Conservation (phyloP, 2,113 vertebrate species). For the Dipodomys ordii region DNA sequence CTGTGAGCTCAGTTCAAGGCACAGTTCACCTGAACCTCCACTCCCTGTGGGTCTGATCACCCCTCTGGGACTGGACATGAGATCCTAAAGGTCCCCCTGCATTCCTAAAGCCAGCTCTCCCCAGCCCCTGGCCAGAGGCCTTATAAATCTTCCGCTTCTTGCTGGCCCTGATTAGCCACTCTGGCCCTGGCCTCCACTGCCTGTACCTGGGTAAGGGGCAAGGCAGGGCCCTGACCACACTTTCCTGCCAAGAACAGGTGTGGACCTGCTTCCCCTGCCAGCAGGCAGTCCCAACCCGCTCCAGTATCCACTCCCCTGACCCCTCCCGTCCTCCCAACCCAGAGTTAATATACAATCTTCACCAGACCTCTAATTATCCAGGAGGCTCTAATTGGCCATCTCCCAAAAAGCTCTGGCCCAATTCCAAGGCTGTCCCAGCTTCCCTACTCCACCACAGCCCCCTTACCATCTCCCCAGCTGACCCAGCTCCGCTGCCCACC, state of each 20-base stretch:
- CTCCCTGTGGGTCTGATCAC: background rate
- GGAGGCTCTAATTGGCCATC: background rate
- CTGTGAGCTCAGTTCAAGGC: background rate
- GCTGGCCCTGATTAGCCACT: background rate
- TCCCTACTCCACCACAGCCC: background rate
- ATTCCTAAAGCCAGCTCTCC: background rate
- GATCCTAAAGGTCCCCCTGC: background rate
- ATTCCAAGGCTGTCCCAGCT: background rate
- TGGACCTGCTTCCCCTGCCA: conserved; percentile 44
- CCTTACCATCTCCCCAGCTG: background rate
- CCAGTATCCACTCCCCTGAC: conserved; percentile 12
- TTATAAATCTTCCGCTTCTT: background rate
- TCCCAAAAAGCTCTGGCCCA: background rate
- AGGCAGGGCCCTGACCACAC: conserved; percentile 10
- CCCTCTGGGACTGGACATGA: background rate
- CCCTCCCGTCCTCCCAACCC: background rate
- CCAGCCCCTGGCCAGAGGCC: background rate
- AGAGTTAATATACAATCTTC: conserved; percentile 71
- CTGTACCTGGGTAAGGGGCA: background rate
- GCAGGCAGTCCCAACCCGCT: background rate
- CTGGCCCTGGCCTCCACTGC: background rate
- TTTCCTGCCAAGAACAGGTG: conserved; percentile 52
- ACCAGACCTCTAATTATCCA: conserved; percentile 29
- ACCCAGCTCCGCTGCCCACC: background rate
- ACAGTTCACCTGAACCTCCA: background rate